Base-by-base conservation (phyloP, 2,113 vertebrate genomes). In the Craseonycteris thonglongyai region DNA sequence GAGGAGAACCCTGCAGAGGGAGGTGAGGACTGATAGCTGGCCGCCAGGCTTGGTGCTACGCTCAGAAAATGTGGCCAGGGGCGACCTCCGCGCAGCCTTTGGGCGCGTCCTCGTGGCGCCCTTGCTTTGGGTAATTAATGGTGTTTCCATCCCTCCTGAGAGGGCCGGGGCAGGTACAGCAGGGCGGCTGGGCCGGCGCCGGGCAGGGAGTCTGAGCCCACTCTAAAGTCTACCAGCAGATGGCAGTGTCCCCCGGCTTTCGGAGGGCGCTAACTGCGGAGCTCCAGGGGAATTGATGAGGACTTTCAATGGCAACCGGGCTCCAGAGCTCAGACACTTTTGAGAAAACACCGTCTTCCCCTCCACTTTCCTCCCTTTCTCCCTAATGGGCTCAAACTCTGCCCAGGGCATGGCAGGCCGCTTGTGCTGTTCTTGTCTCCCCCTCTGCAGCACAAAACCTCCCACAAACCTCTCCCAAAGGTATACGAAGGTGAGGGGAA, bases 61-160 rank as follows among this genome's bases (percentile, higher is more conserved):
- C 91, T 93, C 47, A 59, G 88, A 8, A 33, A 58, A 61, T 30
- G 71, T 54, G 33, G 1, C 22, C 18, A 51, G n/a, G 75, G 59
- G 89, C 69, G 30, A 33, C 96, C n/a, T n/a, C n/a, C 28, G n/a
- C 74, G 96, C 75, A 30, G 81, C n/a, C 82, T 30, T 91, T 95
- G 97, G 97, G 96, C 45, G 47, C 58, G 24, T 94, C 97, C 94
- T 98, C 97, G 79, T 6, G 95, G n/a, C 76, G 76, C 96, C 92
- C 97, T 97, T 96, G 96, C 96, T 97, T 97, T n/a, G 95, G 94
- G 97, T n/a, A 98, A 98, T 98, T 97, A 98, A 98, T 98, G 97
- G 94, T 95, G 93, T 94, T 93, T 96, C 97, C 97, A 98, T 97
- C 97, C 96, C 93, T 95, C 95, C 82, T 38, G 54, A 91, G 66